A percentile compares a stretch with the other conserved stretches of the same genome.
Conservation (phyloP, 2,797 vertebrate genomes). For the Tenualosa ilisha region DNA sequence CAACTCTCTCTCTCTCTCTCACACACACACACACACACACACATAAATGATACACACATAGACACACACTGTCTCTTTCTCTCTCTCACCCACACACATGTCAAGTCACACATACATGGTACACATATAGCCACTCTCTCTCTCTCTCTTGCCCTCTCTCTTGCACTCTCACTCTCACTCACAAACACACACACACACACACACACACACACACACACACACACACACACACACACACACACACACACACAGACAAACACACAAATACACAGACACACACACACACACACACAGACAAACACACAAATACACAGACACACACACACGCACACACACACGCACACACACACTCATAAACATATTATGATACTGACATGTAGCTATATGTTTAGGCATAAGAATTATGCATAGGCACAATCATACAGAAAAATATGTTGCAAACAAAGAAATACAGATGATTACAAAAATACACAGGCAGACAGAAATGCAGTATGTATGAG, state of each 20-base stretch:
- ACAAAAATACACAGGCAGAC: neutral
- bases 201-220: neutral
- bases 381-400: too few species aligned
- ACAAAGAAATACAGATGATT: neutral
- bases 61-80: too few species aligned
- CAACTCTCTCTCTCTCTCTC: too few species aligned
- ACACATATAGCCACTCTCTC: neutral
- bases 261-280: neutral
- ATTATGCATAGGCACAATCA: too few species aligned
- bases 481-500: too few species aligned
- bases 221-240: too few species aligned
- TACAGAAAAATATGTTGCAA: neutral
- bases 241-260: neutral
- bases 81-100: too few species aligned
- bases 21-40: too few species aligned
- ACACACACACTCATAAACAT: neutral
- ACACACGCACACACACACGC: neutral
- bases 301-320: too few species aligned
- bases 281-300: too few species aligned
- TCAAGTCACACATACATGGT: neutral
- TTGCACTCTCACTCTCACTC: neutral
- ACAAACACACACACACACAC: neutral
- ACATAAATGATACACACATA: too few species aligned
- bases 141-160: neutral
- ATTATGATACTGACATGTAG: too few species aligned